A percentile compares a stretch with the other conserved stretches of the same genome.
Evolutionary conservation across 2,113 vertebrate species (phyloP).

Genomic region (Castor canadensis): DNA sequence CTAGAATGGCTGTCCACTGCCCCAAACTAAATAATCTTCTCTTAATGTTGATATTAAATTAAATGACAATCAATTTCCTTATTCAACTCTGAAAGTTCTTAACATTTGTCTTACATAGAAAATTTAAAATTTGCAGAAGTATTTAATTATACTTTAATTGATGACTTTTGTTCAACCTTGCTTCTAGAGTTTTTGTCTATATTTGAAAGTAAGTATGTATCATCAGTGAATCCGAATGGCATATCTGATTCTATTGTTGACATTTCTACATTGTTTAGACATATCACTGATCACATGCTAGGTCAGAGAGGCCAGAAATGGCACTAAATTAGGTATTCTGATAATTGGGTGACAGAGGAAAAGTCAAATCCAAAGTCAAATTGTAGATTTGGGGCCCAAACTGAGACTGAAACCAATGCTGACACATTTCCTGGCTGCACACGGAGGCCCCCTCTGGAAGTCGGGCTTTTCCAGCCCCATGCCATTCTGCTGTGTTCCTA

Average conservation of each 20-base stretch:
- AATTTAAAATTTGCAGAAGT: background rate
- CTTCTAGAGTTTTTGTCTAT: background rate
- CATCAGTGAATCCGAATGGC: background rate
- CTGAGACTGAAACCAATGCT: background rate
- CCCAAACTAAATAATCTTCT: background rate
- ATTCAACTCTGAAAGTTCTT: background rate
- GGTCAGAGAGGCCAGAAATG: background rate
- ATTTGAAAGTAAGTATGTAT: background rate
- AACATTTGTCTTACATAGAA: background rate
- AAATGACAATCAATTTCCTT: background rate
- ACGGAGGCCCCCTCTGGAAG: background rate
- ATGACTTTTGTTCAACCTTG: background rate
- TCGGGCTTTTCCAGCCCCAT: rapidly evolving
- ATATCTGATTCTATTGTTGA: background rate
- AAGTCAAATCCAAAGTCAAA: background rate
- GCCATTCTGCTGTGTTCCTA: no score
- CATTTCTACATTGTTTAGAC: background rate
- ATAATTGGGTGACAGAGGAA: background rate
- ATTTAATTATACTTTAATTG: background rate
- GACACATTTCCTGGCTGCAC: background rate
- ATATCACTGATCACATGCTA: background rate
- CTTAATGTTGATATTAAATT: background rate
- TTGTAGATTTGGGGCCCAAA: background rate
- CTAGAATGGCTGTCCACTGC: background rate
- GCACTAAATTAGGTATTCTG: background rate